Evolutionary conservation across 2,888 invertebrate genomes (phyloP).

Genomic region (Athalia circularis): DNA sequence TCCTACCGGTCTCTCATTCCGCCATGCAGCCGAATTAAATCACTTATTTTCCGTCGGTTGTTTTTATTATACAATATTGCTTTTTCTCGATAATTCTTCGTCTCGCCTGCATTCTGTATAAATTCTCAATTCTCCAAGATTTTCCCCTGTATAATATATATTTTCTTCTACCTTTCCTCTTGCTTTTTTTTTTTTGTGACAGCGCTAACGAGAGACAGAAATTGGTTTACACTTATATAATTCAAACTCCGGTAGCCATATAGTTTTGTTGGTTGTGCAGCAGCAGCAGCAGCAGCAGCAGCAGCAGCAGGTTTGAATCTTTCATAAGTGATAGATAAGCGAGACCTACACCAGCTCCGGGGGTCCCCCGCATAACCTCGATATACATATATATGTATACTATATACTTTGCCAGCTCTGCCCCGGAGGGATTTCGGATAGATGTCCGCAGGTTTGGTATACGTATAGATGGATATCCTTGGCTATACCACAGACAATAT

Average conservation of each 20-base stretch:
- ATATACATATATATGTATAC: too few relatives aligned
- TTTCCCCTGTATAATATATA: neutral
- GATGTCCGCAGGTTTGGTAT: slow-evolving; percentile 35
- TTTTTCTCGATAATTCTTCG: too few relatives aligned
- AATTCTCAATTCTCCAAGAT: neutral
- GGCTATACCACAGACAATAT: too few relatives aligned
- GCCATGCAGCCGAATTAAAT: slow-evolving; percentile 26
- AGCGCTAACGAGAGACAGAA: too few relatives aligned
- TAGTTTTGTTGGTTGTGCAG: neutral
- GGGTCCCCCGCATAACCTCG: slow-evolving; percentile 4
- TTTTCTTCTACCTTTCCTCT: too few relatives aligned
- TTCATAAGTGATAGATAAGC: slow-evolving; percentile 44
- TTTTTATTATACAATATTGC: too few relatives aligned
- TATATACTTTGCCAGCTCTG: slow-evolving; percentile 10
- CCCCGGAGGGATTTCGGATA: slow-evolving; percentile 42
- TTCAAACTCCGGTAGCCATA: slow-evolving; percentile 40
- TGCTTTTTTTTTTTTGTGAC: too few relatives aligned
- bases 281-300: too few relatives aligned
- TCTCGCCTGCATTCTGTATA: too few relatives aligned
- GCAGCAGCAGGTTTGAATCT: slow-evolving; percentile 28
- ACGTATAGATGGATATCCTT: too few relatives aligned
- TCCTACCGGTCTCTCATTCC: slow-evolving; percentile 6
- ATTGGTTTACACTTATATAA: neutral
- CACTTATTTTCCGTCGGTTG: too few relatives aligned
- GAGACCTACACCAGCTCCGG: slow-evolving; percentile 37